Evolutionary conservation across 2,888 invertebrate genomes (phyloP).

Genomic region (Lithophane semibrunnea): DNA sequence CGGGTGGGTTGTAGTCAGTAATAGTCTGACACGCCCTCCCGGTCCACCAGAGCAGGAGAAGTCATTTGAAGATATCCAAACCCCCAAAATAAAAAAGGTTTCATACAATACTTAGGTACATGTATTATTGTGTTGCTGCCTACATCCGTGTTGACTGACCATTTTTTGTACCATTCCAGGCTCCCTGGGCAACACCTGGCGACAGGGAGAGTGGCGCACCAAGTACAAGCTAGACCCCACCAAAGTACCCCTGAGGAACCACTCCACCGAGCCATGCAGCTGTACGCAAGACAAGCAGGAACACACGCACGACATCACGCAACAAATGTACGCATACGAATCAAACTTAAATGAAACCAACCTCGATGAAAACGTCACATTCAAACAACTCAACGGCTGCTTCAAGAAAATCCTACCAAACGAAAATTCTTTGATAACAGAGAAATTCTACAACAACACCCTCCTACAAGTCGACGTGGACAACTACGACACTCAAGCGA

Average conservation of each 20-base stretch:
- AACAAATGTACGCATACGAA: conserved; percentile 52
- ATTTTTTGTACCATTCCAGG: conserved; percentile 78
- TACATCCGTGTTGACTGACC: not conserved
- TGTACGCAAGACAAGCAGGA: conserved; percentile 65
- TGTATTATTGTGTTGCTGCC: not conserved
- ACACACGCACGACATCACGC: not conserved
- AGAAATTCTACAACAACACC: conserved; percentile 83
- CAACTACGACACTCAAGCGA: conserved; percentile 82
- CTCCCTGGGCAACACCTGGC: conserved; percentile 95
- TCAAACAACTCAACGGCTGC: conserved; percentile 73
- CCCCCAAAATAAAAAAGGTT: not conserved
- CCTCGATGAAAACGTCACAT: conserved; percentile 60
- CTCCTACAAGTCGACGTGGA: conserved; percentile 75
- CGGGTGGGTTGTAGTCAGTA: too few species aligned
- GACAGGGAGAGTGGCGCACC: conserved; percentile 93
- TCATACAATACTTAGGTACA: not conserved
- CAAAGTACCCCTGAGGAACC: conserved; percentile 77
- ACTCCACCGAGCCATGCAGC: conserved; percentile 70
- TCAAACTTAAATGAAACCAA: conserved; percentile 51
- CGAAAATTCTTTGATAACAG: conserved; percentile 80
- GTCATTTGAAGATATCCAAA: too few species aligned
- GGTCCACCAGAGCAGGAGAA: too few species aligned
- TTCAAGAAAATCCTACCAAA: conserved; percentile 77
- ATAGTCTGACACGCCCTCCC: too few species aligned
- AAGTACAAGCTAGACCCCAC: conserved; percentile 82